These are phyloP conservation scores for Probosciger aterrimus DNA, from an alignment of 2,113 vertebrate species.

Conservation along the genomic window DNA sequence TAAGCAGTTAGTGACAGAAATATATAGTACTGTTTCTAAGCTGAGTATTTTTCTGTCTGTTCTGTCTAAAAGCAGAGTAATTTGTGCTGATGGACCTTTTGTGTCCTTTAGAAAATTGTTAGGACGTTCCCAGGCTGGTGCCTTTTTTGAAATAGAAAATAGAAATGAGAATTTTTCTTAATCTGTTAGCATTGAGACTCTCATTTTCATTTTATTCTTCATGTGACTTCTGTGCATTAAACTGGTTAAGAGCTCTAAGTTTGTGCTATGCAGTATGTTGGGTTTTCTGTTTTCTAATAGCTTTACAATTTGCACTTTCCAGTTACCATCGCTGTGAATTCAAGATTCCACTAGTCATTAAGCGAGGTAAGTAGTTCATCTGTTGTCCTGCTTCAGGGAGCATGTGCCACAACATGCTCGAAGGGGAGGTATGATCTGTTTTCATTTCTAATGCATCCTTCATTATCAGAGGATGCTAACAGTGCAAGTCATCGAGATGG, in stretches of 20 bases:
- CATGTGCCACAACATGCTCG: not conserved
- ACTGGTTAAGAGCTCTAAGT: not conserved
- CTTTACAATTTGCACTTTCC: constrained; percentile 28
- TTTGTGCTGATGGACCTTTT: not conserved
- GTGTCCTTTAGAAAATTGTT: not conserved
- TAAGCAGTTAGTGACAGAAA: not conserved
- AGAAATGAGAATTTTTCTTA: not conserved
- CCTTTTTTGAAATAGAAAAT: not conserved
- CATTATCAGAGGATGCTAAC: not conserved
- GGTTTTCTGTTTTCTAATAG: constrained; percentile 11
- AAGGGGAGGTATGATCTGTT: not conserved
- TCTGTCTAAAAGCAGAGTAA: not conserved
- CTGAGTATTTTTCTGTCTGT: not conserved
- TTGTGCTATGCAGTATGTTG: not conserved
- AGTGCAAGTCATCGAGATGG: not conserved
- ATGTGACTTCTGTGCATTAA: not conserved
- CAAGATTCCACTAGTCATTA: constrained; percentile 92
- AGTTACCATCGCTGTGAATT: constrained; percentile 99
- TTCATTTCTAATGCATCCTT: not conserved
- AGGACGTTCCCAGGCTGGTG: not conserved
- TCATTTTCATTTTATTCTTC: not conserved
- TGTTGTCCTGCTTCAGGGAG: not conserved
- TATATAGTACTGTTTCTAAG: not conserved
- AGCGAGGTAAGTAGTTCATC: constrained; percentile 82
- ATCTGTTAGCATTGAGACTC: not conserved